Conservation (phyloP, 2,888 invertebrate genomes). For the Mesorhabditis spiculigera region DNA sequence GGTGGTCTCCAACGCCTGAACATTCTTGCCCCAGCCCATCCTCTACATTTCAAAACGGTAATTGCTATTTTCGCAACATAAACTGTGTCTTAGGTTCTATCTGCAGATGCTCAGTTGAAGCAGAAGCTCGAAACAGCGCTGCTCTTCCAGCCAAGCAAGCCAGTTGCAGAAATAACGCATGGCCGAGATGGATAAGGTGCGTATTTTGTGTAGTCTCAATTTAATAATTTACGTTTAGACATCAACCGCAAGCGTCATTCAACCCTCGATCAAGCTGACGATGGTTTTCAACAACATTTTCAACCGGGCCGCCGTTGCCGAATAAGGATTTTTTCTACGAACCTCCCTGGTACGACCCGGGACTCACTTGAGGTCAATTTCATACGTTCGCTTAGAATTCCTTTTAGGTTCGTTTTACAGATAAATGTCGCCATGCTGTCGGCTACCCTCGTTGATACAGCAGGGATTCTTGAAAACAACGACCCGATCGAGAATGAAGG, state of each 20-base stretch:
- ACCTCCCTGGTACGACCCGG: constrained; percentile 79
- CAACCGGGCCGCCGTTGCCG: constrained; percentile 18
- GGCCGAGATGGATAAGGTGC: constrained; percentile 23
- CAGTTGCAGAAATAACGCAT: constrained; percentile 20
- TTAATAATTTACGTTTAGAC: constrained; percentile 10
- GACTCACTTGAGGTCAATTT: constrained; percentile 71
- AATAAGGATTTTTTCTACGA: constrained; percentile 58
- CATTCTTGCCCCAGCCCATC: constrained; percentile 82
- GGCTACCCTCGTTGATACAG: constrained; percentile 78
- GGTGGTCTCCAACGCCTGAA: constrained; percentile 76
- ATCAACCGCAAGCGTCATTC: constrained; percentile 20
- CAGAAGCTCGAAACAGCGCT: constrained; percentile 81
- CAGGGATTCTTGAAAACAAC: constrained; percentile 70
- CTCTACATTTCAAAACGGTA: too few species aligned
- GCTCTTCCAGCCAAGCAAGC: constrained; percentile 21
- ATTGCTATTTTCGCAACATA: too few species aligned
- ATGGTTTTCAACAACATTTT: constrained; percentile 44
- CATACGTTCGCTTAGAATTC: neutral
- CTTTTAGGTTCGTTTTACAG: constrained; percentile 67
- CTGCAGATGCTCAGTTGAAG: constrained; percentile 76
- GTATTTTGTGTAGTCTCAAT: neutral
- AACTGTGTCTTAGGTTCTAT: constrained; percentile 68
- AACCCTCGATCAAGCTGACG: constrained; percentile 48
- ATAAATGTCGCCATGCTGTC: constrained; percentile 78
- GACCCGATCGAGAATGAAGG: constrained; percentile 77